Conservation (phyloP, 2,888 invertebrate genomes). For the Colletes collaris region DNA sequence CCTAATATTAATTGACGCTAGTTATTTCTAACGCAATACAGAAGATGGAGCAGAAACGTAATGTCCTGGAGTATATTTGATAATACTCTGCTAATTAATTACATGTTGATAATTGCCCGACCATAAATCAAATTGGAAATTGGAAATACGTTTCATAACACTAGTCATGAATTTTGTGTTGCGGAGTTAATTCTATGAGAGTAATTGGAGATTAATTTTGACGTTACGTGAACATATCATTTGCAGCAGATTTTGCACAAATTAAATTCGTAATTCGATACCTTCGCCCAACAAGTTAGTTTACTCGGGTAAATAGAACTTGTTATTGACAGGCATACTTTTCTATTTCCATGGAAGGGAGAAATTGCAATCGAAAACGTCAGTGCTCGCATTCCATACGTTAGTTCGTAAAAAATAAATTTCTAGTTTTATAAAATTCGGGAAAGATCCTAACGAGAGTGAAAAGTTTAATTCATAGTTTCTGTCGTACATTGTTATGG, state of each 20-base stretch:
- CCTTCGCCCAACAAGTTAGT: conserved; percentile 13
- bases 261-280: conserved; percentile 32
- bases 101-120: conserved; percentile 18
- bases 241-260: conserved; percentile 41
- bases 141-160: conserved; percentile 15
- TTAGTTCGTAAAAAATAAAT: too few relatives aligned
- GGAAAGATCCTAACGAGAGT: too few relatives aligned
- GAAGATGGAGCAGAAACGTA: neutral
- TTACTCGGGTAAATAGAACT: neutral
- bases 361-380: too few relatives aligned
- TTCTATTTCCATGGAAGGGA: neutral
- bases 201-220: conserved; percentile 43
- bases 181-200: conserved; percentile 35
- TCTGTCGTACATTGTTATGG: too few relatives aligned
- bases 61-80: neutral
- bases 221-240: conserved; percentile 25
- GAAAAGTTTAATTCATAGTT: too few relatives aligned
- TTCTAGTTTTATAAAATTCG: too few relatives aligned
- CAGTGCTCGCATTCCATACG: too few relatives aligned
- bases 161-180: conserved; percentile 4
- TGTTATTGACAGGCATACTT: neutral
- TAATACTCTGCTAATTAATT: conserved; percentile 8
- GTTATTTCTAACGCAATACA: neutral
- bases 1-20: too few relatives aligned
- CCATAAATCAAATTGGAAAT: conserved; percentile 35